Base-by-base conservation (phyloP, 2,888 invertebrate species). In the Lissonota sp. region DNA sequence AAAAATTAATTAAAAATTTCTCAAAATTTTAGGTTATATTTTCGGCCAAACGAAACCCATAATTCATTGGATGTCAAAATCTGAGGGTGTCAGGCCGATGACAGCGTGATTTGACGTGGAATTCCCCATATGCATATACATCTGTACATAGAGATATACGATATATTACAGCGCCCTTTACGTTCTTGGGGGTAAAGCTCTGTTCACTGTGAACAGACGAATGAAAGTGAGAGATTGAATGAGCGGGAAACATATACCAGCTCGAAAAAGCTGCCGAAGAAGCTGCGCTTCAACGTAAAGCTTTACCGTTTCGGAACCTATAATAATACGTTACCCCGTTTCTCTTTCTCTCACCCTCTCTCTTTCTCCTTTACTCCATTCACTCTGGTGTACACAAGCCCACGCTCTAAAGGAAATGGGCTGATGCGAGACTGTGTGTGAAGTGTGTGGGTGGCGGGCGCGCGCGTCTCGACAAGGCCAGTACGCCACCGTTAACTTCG, bases 401-500 rank as follows among this genome's bases (percentile, higher is more conserved):
- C 44, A 8, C 10, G 6, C 7, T 10, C 7, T 7, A 7, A 42
- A 42, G 44, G 44, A 4, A 44, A 44, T 44, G 44, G 10, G 44
- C 10, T 58, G 70, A 12, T 64, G n/a, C 26, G 40, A 53, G 53
- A 77, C 67, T 72, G 74, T 51, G 16, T 62, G 67, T 70, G 63
- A 12, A 66, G 37, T 12, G 42, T n/a, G 26, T 44, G 63, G 53
- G 64, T 51, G 39, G 57, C 51, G 69, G 42, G 10, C 37, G 46
- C 44, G 12, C 37, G 76, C 73, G 81, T 69, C 58, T 79, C 80
- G 80, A 84, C 85, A 87, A 85, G 84, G 83, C 80, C 79, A 79
- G 82, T 82, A 82, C 84, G 86, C 86, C 83, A 75, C 83, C 83
- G 87, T 89, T 88, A 89, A 89, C 86, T 88, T 86, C 86, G 88